A percentile compares a stretch with the other conserved stretches of the same genome.
phyloP scores from a whole-genome alignment of 2,113 vertebrate genomes.

The Sigmodon hispidus region DNA sequence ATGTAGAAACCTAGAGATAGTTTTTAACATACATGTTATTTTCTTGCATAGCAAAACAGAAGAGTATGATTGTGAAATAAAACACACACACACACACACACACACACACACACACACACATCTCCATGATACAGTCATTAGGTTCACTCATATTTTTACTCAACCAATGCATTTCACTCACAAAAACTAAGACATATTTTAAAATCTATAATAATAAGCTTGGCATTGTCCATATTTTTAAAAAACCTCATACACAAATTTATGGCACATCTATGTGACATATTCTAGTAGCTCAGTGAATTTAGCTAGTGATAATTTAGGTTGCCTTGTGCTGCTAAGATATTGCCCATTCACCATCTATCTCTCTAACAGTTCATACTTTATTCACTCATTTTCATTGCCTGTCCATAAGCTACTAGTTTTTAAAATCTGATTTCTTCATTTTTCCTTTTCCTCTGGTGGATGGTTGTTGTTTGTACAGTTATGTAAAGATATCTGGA shows the following conservation, averaged over 20 bases:
- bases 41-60: not conserved
- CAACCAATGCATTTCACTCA: not conserved
- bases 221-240: not conserved
- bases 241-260: not conserved
- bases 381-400: not conserved
- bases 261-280: not conserved
- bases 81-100: not conserved
- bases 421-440: not conserved
- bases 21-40: not conserved
- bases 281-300: not conserved
- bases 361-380: not conserved
- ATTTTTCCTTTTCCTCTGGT: not conserved
- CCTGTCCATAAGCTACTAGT: no score
- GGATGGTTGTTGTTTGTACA: not conserved
- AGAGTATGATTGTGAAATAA: not conserved
- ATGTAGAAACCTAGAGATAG: not conserved
- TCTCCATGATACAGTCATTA: not conserved
- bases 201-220: constrained; percentile 11
- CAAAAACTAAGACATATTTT: not conserved
- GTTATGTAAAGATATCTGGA: not conserved
- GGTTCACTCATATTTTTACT: not conserved
- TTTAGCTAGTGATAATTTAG: constrained; percentile 3
- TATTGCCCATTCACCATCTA: constrained; percentile 20
- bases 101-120: not conserved
- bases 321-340: not conserved